Percentiles rank a stretch among this genome's conserved stretches.
phyloP scores from a whole-genome alignment of 2,113 vertebrate species.

The Bambusicola thoracicus region DNA sequence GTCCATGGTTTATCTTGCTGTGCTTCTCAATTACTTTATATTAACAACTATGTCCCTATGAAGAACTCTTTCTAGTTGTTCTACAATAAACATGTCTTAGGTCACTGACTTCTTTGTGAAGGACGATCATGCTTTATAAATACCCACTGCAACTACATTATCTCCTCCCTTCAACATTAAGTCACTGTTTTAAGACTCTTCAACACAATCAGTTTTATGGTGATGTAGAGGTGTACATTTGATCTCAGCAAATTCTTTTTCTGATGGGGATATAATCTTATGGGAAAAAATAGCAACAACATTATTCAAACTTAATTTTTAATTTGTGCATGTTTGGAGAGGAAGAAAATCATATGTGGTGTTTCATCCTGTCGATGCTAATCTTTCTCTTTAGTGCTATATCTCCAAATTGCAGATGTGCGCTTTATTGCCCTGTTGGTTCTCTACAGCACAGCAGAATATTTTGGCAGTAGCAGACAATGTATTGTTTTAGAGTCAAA shows the following conservation, averaged over 20 bases:
- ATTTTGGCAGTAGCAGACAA: slow-evolving; percentile 50
- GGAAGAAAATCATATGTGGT: slow-evolving; percentile 48
- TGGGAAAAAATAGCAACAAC: neutral
- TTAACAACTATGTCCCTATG: neutral
- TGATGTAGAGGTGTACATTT: slow-evolving; percentile 33
- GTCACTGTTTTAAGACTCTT: slow-evolving; percentile 42
- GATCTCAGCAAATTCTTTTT: slow-evolving; percentile 57
- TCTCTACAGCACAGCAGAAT: slow-evolving; percentile 11
- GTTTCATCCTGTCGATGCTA: slow-evolving; percentile 36
- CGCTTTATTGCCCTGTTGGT: slow-evolving; percentile 54
- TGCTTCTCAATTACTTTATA: neutral
- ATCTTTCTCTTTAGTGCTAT: slow-evolving; percentile 43
- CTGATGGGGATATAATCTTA: slow-evolving; percentile 58
- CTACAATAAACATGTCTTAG: slow-evolving; percentile 21
- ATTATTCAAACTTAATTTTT: slow-evolving; percentile 40
- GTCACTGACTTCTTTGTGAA: slow-evolving; percentile 38
- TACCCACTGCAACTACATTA: slow-evolving; percentile 52
- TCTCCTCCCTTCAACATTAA: slow-evolving; percentile 37
- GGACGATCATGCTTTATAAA: slow-evolving; percentile 40
- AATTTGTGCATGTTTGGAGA: slow-evolving; percentile 51
- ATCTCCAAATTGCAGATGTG: slow-evolving; percentile 55
- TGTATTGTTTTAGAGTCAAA: slow-evolving; percentile 50
- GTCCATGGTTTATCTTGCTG: neutral
- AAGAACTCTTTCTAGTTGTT: neutral
- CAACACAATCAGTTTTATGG: slow-evolving; percentile 43